These are phyloP conservation scores for Hydractinia symbiolongicarpus DNA, from an alignment of 30 jellyfish, hydroid and myxozoan species.

Conservation along the genomic window DNA sequence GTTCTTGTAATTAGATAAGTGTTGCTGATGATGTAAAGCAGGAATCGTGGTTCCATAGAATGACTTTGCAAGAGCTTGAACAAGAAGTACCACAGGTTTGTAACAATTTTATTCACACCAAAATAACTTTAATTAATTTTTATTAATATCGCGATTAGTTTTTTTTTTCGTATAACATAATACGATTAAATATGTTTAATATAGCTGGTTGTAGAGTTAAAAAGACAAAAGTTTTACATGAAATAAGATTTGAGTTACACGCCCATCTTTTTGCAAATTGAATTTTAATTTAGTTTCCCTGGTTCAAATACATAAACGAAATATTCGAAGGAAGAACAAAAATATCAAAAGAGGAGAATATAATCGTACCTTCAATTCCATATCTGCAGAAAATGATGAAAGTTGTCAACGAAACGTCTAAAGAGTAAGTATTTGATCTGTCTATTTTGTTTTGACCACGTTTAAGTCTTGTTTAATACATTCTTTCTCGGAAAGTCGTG, in stretches of 20 bases:
- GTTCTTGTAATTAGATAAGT: constrained; percentile 47
- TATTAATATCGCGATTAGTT: neutral
- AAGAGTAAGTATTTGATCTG: constrained; percentile 41
- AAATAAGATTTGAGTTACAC: too few species aligned
- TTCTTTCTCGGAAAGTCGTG: neutral
- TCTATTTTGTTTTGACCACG: neutral
- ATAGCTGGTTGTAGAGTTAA: neutral
- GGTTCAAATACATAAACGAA: constrained; percentile 75
- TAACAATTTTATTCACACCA: neutral
- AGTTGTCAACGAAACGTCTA: constrained; percentile 59
- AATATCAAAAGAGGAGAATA: constrained; percentile 39
- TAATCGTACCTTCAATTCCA: constrained; percentile 81
- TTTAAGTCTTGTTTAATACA: neutral
- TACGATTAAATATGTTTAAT: neutral
- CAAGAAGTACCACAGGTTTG: constrained; percentile 89
- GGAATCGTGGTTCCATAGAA: constrained; percentile 93
- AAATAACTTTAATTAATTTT: too few species aligned
- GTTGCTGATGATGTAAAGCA: constrained; percentile 93
- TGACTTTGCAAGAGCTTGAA: constrained; percentile 71
- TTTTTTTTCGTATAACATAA: neutral
- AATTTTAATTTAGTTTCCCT: constrained; percentile 48
- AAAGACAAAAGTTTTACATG: neutral
- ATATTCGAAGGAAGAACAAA: constrained; percentile 60
- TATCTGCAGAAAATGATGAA: constrained; percentile 80
- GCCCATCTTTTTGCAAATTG: too few species aligned